Conservation (phyloP, 2,797 vertebrate genomes). For the Alouatta caraya region DNA sequence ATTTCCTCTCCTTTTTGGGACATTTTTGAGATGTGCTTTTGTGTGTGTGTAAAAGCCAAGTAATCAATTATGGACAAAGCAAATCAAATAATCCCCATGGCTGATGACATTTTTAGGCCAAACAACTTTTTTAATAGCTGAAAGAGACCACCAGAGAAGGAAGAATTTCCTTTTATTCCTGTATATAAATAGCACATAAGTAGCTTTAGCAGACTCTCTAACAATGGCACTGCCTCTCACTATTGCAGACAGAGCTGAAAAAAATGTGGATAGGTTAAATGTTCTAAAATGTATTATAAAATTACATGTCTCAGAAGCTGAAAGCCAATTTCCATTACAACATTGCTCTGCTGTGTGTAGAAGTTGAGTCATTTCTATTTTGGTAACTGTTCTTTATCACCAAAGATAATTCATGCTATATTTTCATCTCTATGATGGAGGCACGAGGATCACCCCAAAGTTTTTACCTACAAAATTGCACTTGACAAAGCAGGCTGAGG, state of each 20-base stretch:
- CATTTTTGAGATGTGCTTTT: conserved; percentile 44
- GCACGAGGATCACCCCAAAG: conserved; percentile 56
- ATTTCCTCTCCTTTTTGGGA: conserved; percentile 32
- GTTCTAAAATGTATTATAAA: conserved; percentile 72
- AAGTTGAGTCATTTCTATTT: conserved; percentile 79
- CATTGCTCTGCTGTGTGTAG: conserved; percentile 46
- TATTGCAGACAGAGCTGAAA: background rate
- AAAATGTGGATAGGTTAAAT: conserved; percentile 63
- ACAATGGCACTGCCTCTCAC: conserved; percentile 44
- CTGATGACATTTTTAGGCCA: conserved; percentile 61
- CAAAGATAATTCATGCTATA: conserved; percentile 69
- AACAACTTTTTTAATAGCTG: conserved; percentile 41
- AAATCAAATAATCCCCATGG: conserved; percentile 55
- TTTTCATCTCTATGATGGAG: conserved; percentile 60
- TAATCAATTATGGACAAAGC: conserved; percentile 63
- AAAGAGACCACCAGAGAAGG: conserved; percentile 65
- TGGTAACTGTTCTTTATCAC: conserved; percentile 75
- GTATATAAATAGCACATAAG: conserved; percentile 44
- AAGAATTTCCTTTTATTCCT: conserved; percentile 47
- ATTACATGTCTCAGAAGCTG: conserved; percentile 64
- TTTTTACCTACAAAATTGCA: conserved; percentile 71
- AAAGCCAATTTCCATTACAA: conserved; percentile 77
- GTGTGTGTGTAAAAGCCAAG: conserved; percentile 35
- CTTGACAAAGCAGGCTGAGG: conserved; percentile 45
- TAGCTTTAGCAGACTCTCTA: conserved; percentile 34